Percentiles rank a stretch among this genome's conserved stretches.
Evolutionary conservation across 2,888 invertebrate species (phyloP).

Genomic region (Chymomyza procnemis): DNA sequence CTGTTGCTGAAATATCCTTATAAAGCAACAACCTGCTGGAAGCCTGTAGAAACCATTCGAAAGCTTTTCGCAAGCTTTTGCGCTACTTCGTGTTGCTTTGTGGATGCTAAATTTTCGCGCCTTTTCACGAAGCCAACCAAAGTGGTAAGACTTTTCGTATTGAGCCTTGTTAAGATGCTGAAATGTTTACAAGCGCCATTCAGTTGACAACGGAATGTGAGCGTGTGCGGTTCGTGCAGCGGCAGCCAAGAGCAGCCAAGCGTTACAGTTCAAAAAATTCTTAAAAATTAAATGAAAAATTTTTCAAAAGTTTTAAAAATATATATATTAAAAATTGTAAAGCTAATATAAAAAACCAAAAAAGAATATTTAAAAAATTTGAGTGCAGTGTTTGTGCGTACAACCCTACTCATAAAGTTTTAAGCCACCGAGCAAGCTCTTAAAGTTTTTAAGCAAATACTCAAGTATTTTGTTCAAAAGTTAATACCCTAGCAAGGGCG

Average conservation of each 20-base stretch:
- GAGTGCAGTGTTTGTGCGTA: conserved; percentile 1
- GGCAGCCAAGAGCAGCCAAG: conserved; percentile 1
- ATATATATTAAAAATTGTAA: conserved; percentile 1
- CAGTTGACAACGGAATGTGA: conserved; percentile 60
- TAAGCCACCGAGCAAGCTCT: not conserved
- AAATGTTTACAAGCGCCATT: conserved; percentile 17
- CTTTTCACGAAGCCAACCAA: conserved; percentile 39
- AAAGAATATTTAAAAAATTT: not conserved
- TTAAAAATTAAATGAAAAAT: not conserved
- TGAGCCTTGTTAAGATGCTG: conserved; percentile 58
- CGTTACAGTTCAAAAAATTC: not conserved
- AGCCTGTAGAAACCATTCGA: conserved; percentile 37
- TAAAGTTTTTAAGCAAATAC: conserved; percentile 36
- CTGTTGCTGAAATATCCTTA: not conserved
- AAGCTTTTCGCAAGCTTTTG: conserved; percentile 49
- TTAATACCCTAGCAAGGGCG: not conserved
- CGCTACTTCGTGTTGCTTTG: conserved; percentile 33
- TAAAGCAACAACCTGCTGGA: conserved; percentile 16
- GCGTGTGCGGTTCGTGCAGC: conserved; percentile 55
- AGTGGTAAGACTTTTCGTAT: conserved; percentile 53
- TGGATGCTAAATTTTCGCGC: conserved; percentile 59
- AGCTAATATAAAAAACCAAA: conserved; percentile 3
- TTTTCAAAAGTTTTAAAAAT: not conserved
- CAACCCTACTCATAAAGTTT: not conserved
- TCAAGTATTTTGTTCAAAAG: conserved; percentile 8